Evolutionary conservation across 2,888 invertebrate genomes (phyloP), one percentile per base, ranked within the genome.

Genomic region (Heteromurus nitidus): DNA sequence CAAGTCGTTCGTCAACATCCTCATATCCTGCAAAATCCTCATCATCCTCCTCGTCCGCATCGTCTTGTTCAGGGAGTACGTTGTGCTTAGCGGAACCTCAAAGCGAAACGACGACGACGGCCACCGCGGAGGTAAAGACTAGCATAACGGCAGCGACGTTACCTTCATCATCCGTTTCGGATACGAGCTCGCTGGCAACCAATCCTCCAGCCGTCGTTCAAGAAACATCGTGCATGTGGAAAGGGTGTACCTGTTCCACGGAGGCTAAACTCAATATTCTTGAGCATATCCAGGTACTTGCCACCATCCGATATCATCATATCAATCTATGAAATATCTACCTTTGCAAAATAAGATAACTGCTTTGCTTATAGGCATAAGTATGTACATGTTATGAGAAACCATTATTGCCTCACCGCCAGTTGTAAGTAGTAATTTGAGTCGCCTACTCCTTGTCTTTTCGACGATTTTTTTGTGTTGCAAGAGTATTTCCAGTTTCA

Each of bases 241-340:
- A 93, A 89, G 93, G 95, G 88, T 96, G 96, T 90, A 93, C 92
- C 88, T 92, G 92, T 87, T 93, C 93, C 88, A 94, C 95, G 88
- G 95, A 95, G 85, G 93, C 93, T 88, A 94, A 93, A 89, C 92
- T 94, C 75, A 94, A 94, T 89, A 92, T 96, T 86, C 91, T 96
- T 88, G 96, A 96, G 90, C 96, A 96, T 90, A 92, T 96, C 90
- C 95, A 96, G 93, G 95, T 94, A 88, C 88, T 89, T 82, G 22
- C 87, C n/a, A n/a, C n/a, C n/a, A n/a, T n/a, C n/a, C n/a, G n/a
- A n/a, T n/a, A n/a, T n/a, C n/a, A n/a, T n/a, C n/a, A n/a, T n/a
- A n/a, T n/a, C n/a, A n/a, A n/a, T n/a, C n/a, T n/a, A n/a, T n/a
- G n/a, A n/a, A n/a, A n/a, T n/a, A n/a, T n/a, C n/a, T n/a, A n/a